Percentiles rank a stretch among this genome's conserved stretches.
These are phyloP conservation scores for Cryptoblepharus egeriae DNA, from an alignment of 2,797 vertebrate species.

Conservation along the genomic window DNA sequence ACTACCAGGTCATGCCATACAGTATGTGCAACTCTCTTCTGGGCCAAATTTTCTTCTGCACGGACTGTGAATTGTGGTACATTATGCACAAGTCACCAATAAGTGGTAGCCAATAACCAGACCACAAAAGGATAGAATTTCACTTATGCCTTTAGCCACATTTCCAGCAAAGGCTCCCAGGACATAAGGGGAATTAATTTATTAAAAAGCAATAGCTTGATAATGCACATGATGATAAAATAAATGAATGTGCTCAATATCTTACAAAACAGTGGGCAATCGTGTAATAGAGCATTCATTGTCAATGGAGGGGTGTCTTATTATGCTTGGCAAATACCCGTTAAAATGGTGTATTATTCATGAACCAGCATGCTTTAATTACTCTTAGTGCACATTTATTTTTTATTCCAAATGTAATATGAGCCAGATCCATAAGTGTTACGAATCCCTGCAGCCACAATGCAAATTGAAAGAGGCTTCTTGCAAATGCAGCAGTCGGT, in stretches of 20 bases:
- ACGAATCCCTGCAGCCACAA: slow-evolving; percentile 49
- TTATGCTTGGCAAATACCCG: slow-evolving; percentile 75
- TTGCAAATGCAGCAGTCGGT: background rate
- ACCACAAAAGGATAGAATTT: slow-evolving; percentile 69
- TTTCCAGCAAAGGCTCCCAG: slow-evolving; percentile 74
- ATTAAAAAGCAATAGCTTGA: slow-evolving; percentile 79
- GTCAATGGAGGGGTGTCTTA: slow-evolving; percentile 75
- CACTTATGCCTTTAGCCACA: slow-evolving; percentile 71
- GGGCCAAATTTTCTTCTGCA: background rate
- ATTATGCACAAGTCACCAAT: slow-evolving; percentile 35
- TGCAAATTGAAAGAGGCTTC: slow-evolving; percentile 34
- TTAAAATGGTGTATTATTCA: slow-evolving; percentile 80
- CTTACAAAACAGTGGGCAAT: slow-evolving; percentile 81
- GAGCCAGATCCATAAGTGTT: slow-evolving; percentile 68
- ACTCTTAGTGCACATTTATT: slow-evolving; percentile 73
- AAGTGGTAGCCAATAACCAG: slow-evolving; percentile 27
- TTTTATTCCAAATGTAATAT: slow-evolving; percentile 72
- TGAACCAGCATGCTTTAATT: slow-evolving; percentile 78
- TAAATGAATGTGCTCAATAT: slow-evolving; percentile 78
- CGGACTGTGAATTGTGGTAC: background rate
- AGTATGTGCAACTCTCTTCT: background rate
- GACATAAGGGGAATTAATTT: slow-evolving; percentile 79
- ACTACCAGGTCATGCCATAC: background rate
- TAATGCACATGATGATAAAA: slow-evolving; percentile 75
- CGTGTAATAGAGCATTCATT: slow-evolving; percentile 76